phyloP scores from a whole-genome alignment of 1,140 invertebrate genomes.

The fruit fly (Drosophila melanogaster) region Release_6_plus_ISO1_MT NT_033777.3:25581001-25581500 shows the following conservation, averaged over 20 bases:
- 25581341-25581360: conserved; percentile 63
- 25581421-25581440: conserved; percentile 71
- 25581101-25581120: no score
- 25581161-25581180: conserved; percentile 20
- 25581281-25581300: conserved; percentile 81
- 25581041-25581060: no score
- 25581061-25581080: no score
- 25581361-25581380: conserved; percentile 27
- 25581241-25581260: conserved; percentile 18
- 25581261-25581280: conserved; percentile 42
- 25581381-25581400: conserved; percentile 67
- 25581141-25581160: background rate
- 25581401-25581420: conserved; percentile 81
- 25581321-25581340: conserved; percentile 80
- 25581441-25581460: conserved; percentile 51
- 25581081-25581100: no score
- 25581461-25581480: conserved; percentile 33
- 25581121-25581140: background rate
- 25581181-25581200: conserved; percentile 25
- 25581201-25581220: conserved; percentile 19
- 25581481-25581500: conserved; percentile 11
- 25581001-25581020: background rate
- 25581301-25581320: conserved; percentile 84
- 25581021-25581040: no score
- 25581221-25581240: conserved; percentile 29